Percentiles rank a stretch among this genome's conserved stretches.
phyloP scores from a whole-genome alignment of 2,797 vertebrate genomes.

The Sus cebifrons region DNA sequence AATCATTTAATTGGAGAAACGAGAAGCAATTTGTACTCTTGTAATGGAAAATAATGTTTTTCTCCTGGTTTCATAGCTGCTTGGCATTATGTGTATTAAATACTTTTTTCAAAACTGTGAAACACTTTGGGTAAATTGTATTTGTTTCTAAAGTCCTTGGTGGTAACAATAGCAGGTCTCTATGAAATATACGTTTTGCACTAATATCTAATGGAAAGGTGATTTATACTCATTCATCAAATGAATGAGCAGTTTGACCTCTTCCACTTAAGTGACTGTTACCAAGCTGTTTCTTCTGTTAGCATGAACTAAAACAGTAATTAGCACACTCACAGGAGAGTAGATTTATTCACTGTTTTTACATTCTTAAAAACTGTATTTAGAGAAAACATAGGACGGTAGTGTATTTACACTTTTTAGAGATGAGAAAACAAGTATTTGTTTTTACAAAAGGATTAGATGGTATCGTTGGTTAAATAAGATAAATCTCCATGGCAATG shows the following conservation, averaged over 20 bases:
- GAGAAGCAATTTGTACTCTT: constrained; percentile 58
- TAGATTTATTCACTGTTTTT: constrained; percentile 37
- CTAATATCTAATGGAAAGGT: not conserved
- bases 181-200: not conserved
- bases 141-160: constrained; percentile 40
- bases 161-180: not conserved
- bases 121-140: not conserved
- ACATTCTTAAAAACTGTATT: not conserved
- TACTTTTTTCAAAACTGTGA: not conserved
- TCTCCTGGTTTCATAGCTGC: not conserved
- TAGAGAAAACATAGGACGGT: not conserved
- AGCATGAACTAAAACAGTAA: constrained; percentile 50
- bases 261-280: constrained; percentile 27
- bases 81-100: not conserved
- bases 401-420: not conserved
- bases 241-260: constrained; percentile 27
- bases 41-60: not conserved
- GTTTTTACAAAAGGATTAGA: not conserved
- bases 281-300: constrained; percentile 55
- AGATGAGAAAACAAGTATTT: constrained; percentile 17
- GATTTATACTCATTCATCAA: constrained; percentile 12
- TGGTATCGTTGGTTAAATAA: constrained; percentile 15
- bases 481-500: not conserved
- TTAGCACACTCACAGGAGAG: not conserved
- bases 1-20: constrained; percentile 38